Conservation (phyloP, 37 sponge, comb jelly and placozoan species). For the Theonella swinhoei region DNA sequence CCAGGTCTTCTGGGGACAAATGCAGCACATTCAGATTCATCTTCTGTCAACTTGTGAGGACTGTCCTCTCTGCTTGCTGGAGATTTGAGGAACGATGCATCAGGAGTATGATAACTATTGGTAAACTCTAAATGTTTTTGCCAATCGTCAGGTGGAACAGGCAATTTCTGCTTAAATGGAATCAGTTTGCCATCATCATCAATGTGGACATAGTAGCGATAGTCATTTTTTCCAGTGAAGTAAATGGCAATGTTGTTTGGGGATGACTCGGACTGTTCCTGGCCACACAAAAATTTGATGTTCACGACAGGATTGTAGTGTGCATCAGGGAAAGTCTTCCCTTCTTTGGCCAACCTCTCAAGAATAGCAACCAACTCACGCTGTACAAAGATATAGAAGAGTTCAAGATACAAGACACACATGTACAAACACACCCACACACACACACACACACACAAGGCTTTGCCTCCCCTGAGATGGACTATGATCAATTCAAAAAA, state of each 20-base stretch:
- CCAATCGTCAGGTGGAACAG: not conserved
- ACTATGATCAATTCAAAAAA: no score
- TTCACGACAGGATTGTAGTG: not conserved
- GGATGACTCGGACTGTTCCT: not conserved
- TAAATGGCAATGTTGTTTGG: constrained; percentile 3
- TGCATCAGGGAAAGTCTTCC: not conserved
- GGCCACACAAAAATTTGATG: not conserved
- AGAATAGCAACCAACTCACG: not conserved
- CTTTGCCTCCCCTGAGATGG: no score
- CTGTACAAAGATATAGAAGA: no score
- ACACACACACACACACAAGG: no score
- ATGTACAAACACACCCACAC: no score
- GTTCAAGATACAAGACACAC: no score
- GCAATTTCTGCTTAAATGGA: not conserved
- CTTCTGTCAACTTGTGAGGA: no score
- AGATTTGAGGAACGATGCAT: no score
- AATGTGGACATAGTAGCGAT: not conserved
- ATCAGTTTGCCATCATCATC: not conserved
- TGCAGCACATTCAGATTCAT: no score
- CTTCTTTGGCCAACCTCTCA: not conserved
- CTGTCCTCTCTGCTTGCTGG: no score
- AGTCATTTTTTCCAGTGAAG: constrained; percentile 4
- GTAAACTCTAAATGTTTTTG: not conserved
- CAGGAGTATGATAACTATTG: not conserved
- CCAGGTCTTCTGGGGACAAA: no score